phyloP scores from a whole-genome alignment of 1,140 invertebrate genomes.

The Mizuhopecten yessoensis region DNA sequence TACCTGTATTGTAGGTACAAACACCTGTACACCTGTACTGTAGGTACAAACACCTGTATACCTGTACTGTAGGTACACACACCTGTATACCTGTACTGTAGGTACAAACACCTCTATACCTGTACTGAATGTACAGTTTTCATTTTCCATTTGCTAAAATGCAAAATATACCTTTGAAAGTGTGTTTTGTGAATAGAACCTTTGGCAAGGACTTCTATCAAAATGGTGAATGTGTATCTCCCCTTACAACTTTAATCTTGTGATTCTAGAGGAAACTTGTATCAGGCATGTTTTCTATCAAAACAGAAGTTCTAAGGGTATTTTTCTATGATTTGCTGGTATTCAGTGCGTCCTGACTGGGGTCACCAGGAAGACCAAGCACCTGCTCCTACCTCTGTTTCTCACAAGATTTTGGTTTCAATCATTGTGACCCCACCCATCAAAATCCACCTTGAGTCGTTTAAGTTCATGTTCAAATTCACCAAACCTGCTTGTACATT shows the following conservation, averaged over 20 bases:
- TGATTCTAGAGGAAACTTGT: background rate
- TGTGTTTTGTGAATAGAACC: background rate
- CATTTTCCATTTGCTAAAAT: too few species aligned
- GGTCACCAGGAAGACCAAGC: background rate
- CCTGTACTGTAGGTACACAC: too few species aligned
- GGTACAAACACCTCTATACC: too few species aligned
- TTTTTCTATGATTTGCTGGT: background rate
- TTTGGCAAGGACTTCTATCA: background rate
- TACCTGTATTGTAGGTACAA: too few species aligned
- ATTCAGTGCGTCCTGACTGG: background rate
- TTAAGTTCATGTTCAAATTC: background rate
- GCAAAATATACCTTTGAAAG: too few species aligned
- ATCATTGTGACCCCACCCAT: conserved; percentile 20
- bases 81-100: too few species aligned
- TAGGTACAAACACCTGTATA: too few species aligned
- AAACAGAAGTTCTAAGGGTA: background rate
- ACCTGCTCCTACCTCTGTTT: background rate
- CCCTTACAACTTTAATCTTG: too few species aligned
- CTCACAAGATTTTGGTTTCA: conserved; percentile 38
- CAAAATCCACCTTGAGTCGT: conserved; percentile 10
- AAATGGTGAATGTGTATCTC: too few species aligned
- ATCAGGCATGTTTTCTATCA: background rate
- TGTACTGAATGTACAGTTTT: too few species aligned
- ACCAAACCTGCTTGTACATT: conserved; percentile 8
- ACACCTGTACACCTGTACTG: too few species aligned